Percentiles rank a stretch among this genome's conserved stretches.
These are phyloP conservation scores for Meta bourneti DNA, from an alignment of 2,888 invertebrate genomes.

Conservation along the genomic window DNA sequence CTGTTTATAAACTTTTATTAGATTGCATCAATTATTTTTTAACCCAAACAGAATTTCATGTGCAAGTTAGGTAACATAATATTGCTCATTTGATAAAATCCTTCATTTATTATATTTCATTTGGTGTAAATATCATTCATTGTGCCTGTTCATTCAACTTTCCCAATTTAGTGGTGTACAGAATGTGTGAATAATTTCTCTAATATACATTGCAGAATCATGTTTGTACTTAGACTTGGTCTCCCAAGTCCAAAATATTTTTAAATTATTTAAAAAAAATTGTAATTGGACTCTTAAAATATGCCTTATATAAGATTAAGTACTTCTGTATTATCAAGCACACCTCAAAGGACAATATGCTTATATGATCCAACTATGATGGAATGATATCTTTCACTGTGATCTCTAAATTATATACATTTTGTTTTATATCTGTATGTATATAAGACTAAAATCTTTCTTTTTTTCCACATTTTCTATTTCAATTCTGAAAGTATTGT, in stretches of 20 bases:
- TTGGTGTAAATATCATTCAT: conserved; percentile 47
- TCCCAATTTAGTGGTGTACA: conserved; percentile 55
- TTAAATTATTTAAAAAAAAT: conserved; percentile 5
- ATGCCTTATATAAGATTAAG: conserved; percentile 34
- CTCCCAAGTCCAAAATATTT: conserved; percentile 5
- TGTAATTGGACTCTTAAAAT: conserved; percentile 11
- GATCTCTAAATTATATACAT: not conserved
- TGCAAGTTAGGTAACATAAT: conserved; percentile 41
- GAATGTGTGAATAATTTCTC: conserved; percentile 42
- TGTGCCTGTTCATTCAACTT: conserved; percentile 27
- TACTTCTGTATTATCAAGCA: conserved; percentile 48
- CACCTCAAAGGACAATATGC: not conserved
- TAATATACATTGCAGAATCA: conserved; percentile 30
- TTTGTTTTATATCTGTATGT: not conserved
- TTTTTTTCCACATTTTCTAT: not conserved
- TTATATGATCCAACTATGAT: not conserved
- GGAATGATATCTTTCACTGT: not conserved
- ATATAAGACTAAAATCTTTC: not conserved
- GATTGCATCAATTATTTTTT: conserved; percentile 64
- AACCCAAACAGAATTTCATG: conserved; percentile 38
- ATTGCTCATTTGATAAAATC: conserved; percentile 18
- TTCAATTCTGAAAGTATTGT: not conserved
- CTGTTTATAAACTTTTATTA: conserved; percentile 19
- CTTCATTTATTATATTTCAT: conserved; percentile 44
- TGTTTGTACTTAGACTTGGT: conserved; percentile 34